These are phyloP conservation scores for Drosophila crucigera DNA, from an alignment of 2,888 invertebrate genomes.

Conservation along the genomic window DNA sequence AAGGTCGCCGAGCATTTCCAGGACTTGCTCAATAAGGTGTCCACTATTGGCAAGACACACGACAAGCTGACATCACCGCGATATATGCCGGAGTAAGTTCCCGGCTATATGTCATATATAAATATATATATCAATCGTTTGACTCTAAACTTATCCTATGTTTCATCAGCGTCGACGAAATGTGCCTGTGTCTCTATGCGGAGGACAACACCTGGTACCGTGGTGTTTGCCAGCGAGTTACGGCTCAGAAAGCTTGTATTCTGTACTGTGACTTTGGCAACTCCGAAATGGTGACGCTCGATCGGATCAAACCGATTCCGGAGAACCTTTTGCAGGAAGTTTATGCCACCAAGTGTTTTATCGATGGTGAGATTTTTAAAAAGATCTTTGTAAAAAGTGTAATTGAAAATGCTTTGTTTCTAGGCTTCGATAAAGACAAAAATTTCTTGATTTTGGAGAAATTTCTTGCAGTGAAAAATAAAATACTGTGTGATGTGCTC, in stretches of 20 bases:
- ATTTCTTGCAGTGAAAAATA: background rate
- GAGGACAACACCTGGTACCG: constrained; percentile 67
- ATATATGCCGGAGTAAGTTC: constrained; percentile 53
- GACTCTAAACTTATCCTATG: background rate
- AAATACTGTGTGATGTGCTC: constrained; percentile 28
- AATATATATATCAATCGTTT: background rate
- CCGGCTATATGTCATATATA: background rate
- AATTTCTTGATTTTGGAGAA: constrained; percentile 48
- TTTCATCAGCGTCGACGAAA: constrained; percentile 50
- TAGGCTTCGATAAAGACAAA: constrained; percentile 49
- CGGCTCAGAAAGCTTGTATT: constrained; percentile 23
- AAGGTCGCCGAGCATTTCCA: constrained; percentile 21
- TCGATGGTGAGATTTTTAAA: constrained; percentile 42
- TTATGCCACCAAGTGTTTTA: constrained; percentile 56
- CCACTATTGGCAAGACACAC: background rate
- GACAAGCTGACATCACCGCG: constrained; percentile 9
- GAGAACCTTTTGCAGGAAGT: constrained; percentile 1
- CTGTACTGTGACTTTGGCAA: constrained; percentile 64
- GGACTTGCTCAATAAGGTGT: background rate
- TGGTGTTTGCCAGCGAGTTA: constrained; percentile 42
- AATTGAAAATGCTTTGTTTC: background rate
- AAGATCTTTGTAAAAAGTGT: accelerated
- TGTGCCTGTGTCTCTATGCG: constrained; percentile 47
- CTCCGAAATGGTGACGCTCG: constrained; percentile 27
- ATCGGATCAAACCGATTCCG: constrained; percentile 49